Conservation (phyloP, 2,113 vertebrate genomes). For the Callaeas wilsoni region DNA sequence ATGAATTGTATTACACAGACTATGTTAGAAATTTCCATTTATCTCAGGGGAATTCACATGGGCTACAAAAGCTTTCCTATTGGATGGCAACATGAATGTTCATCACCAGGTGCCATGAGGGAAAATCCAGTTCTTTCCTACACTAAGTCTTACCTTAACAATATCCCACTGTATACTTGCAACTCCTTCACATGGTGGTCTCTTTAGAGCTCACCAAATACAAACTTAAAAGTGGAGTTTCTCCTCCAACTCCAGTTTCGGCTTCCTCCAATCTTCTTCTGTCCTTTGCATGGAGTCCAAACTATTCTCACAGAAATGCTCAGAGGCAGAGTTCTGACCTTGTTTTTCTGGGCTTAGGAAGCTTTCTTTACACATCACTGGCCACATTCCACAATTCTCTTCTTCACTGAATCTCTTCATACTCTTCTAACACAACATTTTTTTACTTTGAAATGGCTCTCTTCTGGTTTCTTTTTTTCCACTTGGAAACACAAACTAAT, state of each 20-base stretch:
- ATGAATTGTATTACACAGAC: not conserved
- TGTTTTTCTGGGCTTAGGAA: not conserved
- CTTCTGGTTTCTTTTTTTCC: not conserved
- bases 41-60: constrained; percentile 26
- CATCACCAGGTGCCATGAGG: not conserved
- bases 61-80: constrained; percentile 7
- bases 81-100: not conserved
- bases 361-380: not conserved
- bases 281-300: not conserved
- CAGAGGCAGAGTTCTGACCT: not conserved
- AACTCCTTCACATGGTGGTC: not conserved
- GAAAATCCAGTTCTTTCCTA: constrained; percentile 2
- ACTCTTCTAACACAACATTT: not conserved
- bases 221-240: not conserved
- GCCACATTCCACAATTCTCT: not conserved
- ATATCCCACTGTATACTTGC: not conserved
- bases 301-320: not conserved
- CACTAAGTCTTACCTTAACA: not conserved
- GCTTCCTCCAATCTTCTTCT: not conserved
- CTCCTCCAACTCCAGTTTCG: not conserved
- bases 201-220: not conserved
- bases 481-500: not conserved
- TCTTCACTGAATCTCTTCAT: not conserved
- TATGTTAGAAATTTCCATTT: constrained; percentile 41
- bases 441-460: not conserved